Evolutionary conservation across 2,797 vertebrate genomes (phyloP).

Genomic region (Phrynocephalus vlangalii): DNA sequence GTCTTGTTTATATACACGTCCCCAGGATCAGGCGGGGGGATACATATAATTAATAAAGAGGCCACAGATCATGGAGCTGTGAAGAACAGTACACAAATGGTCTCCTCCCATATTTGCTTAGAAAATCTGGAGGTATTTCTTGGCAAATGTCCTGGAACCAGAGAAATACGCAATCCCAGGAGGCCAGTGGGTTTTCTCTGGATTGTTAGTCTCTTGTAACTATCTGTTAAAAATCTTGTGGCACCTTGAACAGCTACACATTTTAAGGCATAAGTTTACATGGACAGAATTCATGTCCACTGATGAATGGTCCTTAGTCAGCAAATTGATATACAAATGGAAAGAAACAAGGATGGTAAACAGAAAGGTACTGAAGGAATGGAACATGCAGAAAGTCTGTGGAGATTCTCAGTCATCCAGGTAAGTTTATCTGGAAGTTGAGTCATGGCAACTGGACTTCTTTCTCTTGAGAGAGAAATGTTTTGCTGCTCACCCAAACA

Average conservation of each 20-base stretch:
- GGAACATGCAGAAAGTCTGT: not conserved
- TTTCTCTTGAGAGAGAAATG: too few species aligned
- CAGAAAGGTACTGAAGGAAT: not conserved
- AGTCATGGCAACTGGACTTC: too few species aligned
- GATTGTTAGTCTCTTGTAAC: not conserved
- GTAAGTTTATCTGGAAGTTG: too few species aligned
- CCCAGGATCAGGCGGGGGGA: too few species aligned
- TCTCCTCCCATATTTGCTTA: not conserved
- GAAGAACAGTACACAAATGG: not conserved
- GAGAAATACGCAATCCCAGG: not conserved
- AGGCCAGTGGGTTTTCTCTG: too few species aligned
- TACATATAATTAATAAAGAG: too few species aligned
- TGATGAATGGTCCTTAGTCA: not conserved
- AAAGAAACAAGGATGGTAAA: not conserved
- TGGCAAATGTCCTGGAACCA: not conserved
- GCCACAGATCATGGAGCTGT: too few species aligned
- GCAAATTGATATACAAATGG: not conserved
- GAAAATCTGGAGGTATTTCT: conserved; percentile 1
- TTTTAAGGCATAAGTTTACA: not conserved
- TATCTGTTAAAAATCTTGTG: not conserved
- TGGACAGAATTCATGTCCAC: not conserved
- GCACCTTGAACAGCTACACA: not conserved
- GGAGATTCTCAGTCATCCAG: too few species aligned
- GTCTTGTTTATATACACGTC: too few species aligned
- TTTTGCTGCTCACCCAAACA: too few species aligned